These are phyloP conservation scores for Agriopis aurantiaria DNA, from an alignment of 2,888 invertebrate species.

Conservation along the genomic window DNA sequence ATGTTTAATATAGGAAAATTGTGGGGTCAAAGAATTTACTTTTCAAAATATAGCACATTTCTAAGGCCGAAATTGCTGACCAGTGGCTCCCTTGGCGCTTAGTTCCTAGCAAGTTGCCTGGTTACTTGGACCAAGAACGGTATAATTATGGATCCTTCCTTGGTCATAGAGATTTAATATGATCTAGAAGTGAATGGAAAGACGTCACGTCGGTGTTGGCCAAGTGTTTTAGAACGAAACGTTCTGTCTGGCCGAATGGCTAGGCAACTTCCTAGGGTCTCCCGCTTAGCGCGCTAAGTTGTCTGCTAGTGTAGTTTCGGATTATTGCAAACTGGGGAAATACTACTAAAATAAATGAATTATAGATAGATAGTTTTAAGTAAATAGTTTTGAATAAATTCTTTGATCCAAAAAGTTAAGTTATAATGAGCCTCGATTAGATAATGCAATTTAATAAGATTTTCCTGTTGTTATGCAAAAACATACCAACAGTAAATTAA, in stretches of 20 bases:
- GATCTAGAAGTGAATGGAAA: background rate
- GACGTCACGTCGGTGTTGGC: background rate
- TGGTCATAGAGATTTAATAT: too few relatives aligned
- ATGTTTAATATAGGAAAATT: slow-evolving; percentile 58
- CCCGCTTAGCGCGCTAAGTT: background rate
- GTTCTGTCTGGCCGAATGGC: too few relatives aligned
- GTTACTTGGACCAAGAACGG: background rate
- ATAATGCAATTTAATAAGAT: slow-evolving; percentile 33
- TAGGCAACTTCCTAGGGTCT: too few relatives aligned
- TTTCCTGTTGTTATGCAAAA: background rate
- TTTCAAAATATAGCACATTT: slow-evolving; percentile 29
- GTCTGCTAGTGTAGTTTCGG: background rate
- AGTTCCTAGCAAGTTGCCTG: background rate
- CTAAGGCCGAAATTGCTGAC: slow-evolving; percentile 10
- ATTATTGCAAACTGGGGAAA: slow-evolving; percentile 29
- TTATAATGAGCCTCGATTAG: slow-evolving; percentile 17
- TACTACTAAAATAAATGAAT: slow-evolving; percentile 38
- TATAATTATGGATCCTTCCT: too few relatives aligned
- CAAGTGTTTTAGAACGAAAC: background rate
- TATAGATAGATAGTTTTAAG: slow-evolving; percentile 32
- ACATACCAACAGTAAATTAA: background rate
- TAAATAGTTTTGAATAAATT: slow-evolving; percentile 33
- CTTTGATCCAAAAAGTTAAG: slow-evolving; percentile 42
- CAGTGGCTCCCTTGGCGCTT: background rate
- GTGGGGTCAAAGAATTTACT: slow-evolving; percentile 50